These are phyloP conservation scores for Peromyscus polionotus DNA, from an alignment of 2,113 vertebrate species.

Conservation along the genomic window DNA sequence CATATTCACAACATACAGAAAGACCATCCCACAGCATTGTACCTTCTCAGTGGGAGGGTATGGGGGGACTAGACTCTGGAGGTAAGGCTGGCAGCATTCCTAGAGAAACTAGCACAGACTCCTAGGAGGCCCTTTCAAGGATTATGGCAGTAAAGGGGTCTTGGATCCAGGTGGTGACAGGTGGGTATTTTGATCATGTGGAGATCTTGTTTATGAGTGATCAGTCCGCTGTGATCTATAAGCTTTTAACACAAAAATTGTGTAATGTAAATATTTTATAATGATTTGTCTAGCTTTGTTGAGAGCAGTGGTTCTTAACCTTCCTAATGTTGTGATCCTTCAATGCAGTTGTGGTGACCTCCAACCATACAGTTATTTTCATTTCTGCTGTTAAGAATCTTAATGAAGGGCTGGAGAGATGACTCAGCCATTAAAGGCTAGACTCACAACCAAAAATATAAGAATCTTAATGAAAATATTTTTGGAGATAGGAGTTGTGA, in stretches of 20 bases:
- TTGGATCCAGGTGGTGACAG: neutral
- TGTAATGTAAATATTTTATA: neutral
- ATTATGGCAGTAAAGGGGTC: neutral
- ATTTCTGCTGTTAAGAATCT: neutral
- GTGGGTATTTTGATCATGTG: neutral
- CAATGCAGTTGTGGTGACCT: neutral
- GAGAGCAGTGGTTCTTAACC: neutral
- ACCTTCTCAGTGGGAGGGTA: neutral
- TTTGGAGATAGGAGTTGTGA: neutral
- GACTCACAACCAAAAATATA: neutral
- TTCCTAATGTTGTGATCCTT: neutral
- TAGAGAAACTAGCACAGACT: neutral
- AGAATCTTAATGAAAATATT: neutral
- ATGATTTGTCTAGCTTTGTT: constrained; percentile 26
- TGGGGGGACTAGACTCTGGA: neutral
- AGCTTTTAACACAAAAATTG: neutral
- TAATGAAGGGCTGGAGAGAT: neutral
- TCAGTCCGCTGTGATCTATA: neutral
- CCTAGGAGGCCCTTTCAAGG: neutral
- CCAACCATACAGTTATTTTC: neutral
- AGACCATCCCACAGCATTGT: too few species aligned
- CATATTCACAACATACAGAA: too few species aligned
- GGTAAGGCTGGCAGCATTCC: neutral
- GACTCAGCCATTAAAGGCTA: too few species aligned
- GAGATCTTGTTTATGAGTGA: neutral